phyloP scores from a whole-genome alignment of 2,888 invertebrate species.

The Himalopsyche anomala region DNA sequence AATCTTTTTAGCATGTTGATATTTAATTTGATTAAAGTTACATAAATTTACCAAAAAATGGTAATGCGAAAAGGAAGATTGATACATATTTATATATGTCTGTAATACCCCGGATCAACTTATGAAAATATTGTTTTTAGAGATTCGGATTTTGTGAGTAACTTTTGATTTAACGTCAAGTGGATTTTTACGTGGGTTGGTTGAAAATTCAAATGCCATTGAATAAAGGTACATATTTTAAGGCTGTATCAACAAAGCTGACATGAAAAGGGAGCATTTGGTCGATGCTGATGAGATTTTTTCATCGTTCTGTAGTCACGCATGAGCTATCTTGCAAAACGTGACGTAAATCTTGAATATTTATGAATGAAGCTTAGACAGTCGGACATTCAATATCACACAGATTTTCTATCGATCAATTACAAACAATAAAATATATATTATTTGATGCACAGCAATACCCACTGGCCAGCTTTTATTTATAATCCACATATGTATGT shows the following conservation, averaged over 20 bases:
- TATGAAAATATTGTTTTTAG: background rate
- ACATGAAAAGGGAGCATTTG: background rate
- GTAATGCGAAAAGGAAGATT: background rate
- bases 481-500: too few relatives aligned
- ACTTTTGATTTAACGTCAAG: background rate
- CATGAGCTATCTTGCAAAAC: too few relatives aligned
- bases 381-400: too few relatives aligned
- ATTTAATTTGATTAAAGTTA: too few relatives aligned
- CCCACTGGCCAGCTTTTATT: too few relatives aligned
- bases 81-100: background rate
- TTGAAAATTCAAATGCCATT: background rate
- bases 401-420: too few relatives aligned
- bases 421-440: too few relatives aligned
- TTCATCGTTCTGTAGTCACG: background rate
- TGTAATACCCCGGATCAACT: background rate
- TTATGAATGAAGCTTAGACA: too few relatives aligned
- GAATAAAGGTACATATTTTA: background rate
- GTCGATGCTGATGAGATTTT: background rate
- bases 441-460: too few relatives aligned
- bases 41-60: too few relatives aligned
- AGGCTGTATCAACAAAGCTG: conserved; percentile 1
- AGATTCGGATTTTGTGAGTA: background rate
- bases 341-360: too few relatives aligned
- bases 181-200: background rate
- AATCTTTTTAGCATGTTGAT: too few relatives aligned